phyloP scores from a whole-genome alignment of 2,797 vertebrate genomes.

The Picus viridis region DNA sequence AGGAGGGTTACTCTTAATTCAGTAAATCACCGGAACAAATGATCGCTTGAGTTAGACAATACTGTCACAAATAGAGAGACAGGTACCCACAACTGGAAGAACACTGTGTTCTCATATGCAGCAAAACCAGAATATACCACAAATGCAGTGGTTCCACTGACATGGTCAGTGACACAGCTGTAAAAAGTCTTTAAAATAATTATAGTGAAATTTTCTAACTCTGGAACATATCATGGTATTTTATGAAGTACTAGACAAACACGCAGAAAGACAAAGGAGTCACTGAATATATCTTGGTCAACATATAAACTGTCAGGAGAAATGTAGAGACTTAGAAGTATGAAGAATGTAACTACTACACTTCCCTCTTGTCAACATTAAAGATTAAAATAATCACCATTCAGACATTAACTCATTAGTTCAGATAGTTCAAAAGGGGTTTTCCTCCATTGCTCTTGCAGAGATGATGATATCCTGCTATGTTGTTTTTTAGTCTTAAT shows the following conservation, averaged over 20 bases:
- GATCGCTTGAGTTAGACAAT: not conserved
- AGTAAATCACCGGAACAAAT: not conserved
- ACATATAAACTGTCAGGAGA: not conserved
- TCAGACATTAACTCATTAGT: constrained; percentile 21
- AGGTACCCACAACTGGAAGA: not conserved
- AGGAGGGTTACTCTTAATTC: not conserved
- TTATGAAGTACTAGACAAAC: not conserved
- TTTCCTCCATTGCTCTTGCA: not conserved
- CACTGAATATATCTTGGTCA: not conserved
- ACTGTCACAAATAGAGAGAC: not conserved
- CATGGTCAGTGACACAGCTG: not conserved
- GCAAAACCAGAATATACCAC: not conserved
- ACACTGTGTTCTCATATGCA: not conserved
- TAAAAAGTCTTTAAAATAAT: not conserved
- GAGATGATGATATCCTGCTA: constrained; percentile 31
- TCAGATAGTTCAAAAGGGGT: not conserved
- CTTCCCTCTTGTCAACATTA: not conserved
- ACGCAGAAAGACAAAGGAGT: not conserved
- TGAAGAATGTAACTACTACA: not conserved
- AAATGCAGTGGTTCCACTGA: not conserved
- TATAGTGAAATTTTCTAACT: not conserved
- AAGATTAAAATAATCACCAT: constrained; percentile 4
- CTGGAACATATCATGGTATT: not conserved
- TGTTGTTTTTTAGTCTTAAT: constrained; percentile 10
- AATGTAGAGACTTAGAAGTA: not conserved